phyloP scores from a whole-genome alignment of 2,888 invertebrate species.

The Punctoribates punctum region DNA sequence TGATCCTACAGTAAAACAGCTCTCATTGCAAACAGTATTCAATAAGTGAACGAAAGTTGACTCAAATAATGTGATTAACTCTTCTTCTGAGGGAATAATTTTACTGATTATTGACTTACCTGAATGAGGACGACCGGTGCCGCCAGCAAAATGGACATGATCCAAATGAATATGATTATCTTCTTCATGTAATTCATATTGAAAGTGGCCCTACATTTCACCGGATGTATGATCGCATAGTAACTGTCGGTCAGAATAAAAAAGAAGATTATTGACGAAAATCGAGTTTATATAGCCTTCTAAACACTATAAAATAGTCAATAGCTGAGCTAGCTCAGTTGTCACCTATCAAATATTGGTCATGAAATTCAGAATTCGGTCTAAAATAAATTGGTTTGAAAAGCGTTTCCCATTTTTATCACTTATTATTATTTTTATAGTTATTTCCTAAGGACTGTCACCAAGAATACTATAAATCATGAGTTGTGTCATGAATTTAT shows the following conservation, averaged over 20 bases:
- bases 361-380: too few relatives aligned
- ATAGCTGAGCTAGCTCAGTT: too few relatives aligned
- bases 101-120: constrained; percentile 55
- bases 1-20: constrained; percentile 53
- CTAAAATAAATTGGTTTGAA: too few relatives aligned
- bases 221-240: constrained; percentile 68
- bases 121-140: constrained; percentile 62
- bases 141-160: constrained; percentile 61
- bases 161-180: constrained; percentile 63
- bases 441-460: too few relatives aligned
- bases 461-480: too few relatives aligned
- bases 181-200: constrained; percentile 64
- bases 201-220: constrained; percentile 66
- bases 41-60: background rate
- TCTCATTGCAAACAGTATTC: background rate
- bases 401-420: too few relatives aligned
- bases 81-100: background rate
- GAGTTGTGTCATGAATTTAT: too few relatives aligned
- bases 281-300: too few relatives aligned
- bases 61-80: background rate
- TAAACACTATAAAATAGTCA: too few relatives aligned
- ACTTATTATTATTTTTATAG: too few relatives aligned
- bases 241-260: constrained; percentile 61
- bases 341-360: too few relatives aligned
- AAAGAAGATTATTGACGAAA: too few relatives aligned